A percentile compares a stretch with the other conserved stretches of the same genome.
Conservation (phyloP, 2,888 invertebrate species). For the Graphium colonna region DNA sequence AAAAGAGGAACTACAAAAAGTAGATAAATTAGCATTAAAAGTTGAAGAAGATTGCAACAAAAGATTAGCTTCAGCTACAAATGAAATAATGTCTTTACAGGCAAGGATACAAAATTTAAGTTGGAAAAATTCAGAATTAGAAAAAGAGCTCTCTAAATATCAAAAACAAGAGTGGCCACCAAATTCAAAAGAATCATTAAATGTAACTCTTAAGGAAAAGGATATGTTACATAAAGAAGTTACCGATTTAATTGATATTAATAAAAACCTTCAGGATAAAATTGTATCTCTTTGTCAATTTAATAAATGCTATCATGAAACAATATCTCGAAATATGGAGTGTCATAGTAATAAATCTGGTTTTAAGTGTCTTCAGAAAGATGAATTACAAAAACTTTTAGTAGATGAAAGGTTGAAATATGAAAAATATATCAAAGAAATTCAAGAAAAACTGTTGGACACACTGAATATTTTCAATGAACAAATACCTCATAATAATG, state of each 20-base stretch:
- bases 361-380: slow-evolving; percentile 53
- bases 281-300: slow-evolving; percentile 47
- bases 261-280: slow-evolving; percentile 72
- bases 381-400: slow-evolving; percentile 58
- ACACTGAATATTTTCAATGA: slow-evolving; percentile 58
- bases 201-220: slow-evolving; percentile 54
- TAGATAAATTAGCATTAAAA: slow-evolving; percentile 86
- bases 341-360: slow-evolving; percentile 34
- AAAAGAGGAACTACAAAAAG: slow-evolving; percentile 85
- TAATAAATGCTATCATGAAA: slow-evolving; percentile 38
- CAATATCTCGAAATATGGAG: slow-evolving; percentile 34
- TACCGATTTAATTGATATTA: slow-evolving; percentile 68
- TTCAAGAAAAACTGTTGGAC: slow-evolving; percentile 62
- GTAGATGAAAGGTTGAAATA: slow-evolving; percentile 67
- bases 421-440: slow-evolving; percentile 55
- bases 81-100: slow-evolving; percentile 81
- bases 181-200: slow-evolving; percentile 45
- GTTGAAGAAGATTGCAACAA: slow-evolving; percentile 89
- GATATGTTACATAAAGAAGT: slow-evolving; percentile 66
- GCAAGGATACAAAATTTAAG: slow-evolving; percentile 71
- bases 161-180: slow-evolving; percentile 37
- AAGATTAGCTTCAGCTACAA: slow-evolving; percentile 81
- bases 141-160: slow-evolving; percentile 77
- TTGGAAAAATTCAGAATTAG: slow-evolving; percentile 69
- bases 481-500: slow-evolving; percentile 50